phyloP scores from a whole-genome alignment of 2,113 vertebrate species.

The Cyphomyrus plagiostoma region DNA sequence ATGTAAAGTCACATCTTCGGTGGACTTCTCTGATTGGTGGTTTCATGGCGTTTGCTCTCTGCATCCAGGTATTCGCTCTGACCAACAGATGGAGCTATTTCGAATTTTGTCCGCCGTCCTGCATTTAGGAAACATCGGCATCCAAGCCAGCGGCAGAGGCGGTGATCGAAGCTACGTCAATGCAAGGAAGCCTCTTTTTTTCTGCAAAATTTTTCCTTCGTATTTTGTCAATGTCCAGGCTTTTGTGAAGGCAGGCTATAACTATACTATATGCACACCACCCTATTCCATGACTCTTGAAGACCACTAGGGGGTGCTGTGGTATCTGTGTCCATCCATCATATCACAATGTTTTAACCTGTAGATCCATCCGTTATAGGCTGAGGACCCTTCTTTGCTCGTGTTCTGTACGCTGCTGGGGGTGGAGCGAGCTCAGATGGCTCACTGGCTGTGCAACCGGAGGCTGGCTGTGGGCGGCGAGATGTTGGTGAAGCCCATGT shows the following conservation, averaged over 20 bases:
- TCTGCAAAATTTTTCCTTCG: neutral
- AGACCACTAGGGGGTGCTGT: neutral
- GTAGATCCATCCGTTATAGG: constrained; percentile 37
- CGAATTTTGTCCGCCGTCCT: constrained; percentile 62
- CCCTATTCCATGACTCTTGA: neutral
- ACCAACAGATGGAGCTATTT: constrained; percentile 70
- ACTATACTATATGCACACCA: neutral
- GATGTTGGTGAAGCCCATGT: constrained; percentile 61
- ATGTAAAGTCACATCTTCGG: neutral
- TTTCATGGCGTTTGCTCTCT: neutral
- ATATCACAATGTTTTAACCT: too few relatives aligned
- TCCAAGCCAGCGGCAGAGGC: constrained; percentile 52
- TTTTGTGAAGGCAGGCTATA: neutral
- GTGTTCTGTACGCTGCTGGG: constrained; percentile 63
- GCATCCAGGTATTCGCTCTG: constrained; percentile 57
- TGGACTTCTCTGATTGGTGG: neutral
- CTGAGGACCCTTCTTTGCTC: constrained; percentile 47
- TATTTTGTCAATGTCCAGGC: neutral
- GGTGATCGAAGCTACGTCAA: constrained; percentile 60
- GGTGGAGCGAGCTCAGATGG: constrained; percentile 56
- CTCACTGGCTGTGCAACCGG: constrained; percentile 66
- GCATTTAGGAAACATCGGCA: constrained; percentile 61
- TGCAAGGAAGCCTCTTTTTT: constrained; percentile 35
- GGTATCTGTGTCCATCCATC: neutral
- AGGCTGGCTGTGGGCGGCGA: constrained; percentile 60